Conservation (phyloP, 1,140 invertebrate genomes). For the Archivesica marissinica region DNA sequence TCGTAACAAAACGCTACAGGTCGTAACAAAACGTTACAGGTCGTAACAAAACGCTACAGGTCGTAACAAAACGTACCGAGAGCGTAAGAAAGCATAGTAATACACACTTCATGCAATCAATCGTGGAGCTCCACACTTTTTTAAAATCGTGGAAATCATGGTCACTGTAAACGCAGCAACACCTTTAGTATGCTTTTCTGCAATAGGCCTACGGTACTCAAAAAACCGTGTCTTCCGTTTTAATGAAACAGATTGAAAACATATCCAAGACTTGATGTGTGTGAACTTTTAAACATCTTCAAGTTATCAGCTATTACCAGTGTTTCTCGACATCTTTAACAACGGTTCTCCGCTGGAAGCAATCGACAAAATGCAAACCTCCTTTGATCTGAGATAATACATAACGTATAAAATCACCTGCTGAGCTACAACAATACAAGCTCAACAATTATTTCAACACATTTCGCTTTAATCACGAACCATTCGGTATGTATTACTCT, state of each 20-base stretch:
- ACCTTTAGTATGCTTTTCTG: no score
- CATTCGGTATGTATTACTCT: neutral
- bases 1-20: no score
- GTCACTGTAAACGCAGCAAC: no score
- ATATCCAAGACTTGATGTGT: neutral
- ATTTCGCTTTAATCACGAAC: slow-evolving; percentile 11
- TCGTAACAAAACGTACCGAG: no score
- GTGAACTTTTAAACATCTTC: slow-evolving; percentile 1
- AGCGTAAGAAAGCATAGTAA: no score
- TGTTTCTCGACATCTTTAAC: neutral
- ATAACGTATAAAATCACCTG: neutral
- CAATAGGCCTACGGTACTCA: no score
- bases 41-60: no score
- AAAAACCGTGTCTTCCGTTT: neutral
- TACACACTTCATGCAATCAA: no score
- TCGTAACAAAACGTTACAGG: no score
- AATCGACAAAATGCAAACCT: slow-evolving; percentile 3
- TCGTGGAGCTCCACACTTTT: no score
- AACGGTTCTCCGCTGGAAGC: neutral
- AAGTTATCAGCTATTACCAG: neutral
- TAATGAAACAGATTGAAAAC: slow-evolving; percentile 2
- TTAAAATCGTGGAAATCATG: no score
- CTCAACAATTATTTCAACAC: slow-evolving; percentile 14
- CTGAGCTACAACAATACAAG: neutral
- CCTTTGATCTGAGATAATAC: slow-evolving; percentile 25